Evolutionary conservation across 2,113 vertebrate genomes (phyloP), one percentile per base, ranked within the genome.

Genomic region (Hemicordylus capensis): DNA sequence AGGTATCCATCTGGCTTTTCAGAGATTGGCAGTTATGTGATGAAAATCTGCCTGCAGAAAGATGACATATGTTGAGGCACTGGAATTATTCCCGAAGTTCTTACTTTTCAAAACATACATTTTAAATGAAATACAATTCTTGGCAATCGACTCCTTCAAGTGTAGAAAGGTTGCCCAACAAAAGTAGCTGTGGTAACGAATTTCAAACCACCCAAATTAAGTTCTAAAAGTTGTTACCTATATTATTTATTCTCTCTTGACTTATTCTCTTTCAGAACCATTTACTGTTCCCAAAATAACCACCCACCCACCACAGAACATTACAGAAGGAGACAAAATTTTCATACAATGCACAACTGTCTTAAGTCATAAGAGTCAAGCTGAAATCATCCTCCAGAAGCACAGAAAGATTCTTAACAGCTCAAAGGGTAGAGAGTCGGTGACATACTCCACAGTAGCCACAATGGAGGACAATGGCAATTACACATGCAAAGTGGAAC

Each of bases 401-500:
- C 95, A 95, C 91, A 96, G 70, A 89, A 77, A 9, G 0, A 97
- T 97, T 34, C 89, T 97, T 70, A 93, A 90, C 0, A 89, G 90
- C 80, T 86, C 89, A 20, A 91, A 1, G 20, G 19, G 88, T 0
- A 1, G 76, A 64, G 58, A 14, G 0, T 2, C 37, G 46, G 42
- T 95, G 19, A 76, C 78, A 31, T 96, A 96, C 76, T 94, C 92
- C 0, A 56, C 89, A 5, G 44, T 95, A 89, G 96, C 96, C 87
- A 91, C 81, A 34, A 78, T 93, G 7, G 93, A 95, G 51, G 85
- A 96, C 77, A 95, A 75, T 2, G 96, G 96, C 64, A 93, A 93
- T 81, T 97, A 97, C 70, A 91, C 90, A 0, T 97, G 97, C 90
- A 97, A 97, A 81, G 97, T 95, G 64, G 96, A 97, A 58, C 89